Base-by-base conservation (phyloP, 2,113 vertebrate genomes). In the Dipodomys merriami region DNA sequence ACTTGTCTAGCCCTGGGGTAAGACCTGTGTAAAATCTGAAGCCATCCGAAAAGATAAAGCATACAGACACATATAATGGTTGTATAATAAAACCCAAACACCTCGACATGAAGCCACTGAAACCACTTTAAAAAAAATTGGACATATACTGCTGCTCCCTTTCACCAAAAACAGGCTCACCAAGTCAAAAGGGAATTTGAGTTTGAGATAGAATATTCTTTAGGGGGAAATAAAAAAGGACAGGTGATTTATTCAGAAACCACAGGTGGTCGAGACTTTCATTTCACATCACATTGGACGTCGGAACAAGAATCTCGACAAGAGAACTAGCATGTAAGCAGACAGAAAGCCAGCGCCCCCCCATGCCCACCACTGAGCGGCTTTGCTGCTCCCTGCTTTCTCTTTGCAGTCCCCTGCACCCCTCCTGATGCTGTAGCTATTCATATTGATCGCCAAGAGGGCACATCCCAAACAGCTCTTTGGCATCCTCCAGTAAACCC, bases 271-370 rank as follows among this genome's bases (percentile, higher is more conserved):
- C 46, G 74, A 53, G 73, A 87, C 1, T 65, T 69, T 1, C 1
- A 78, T 84, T 88, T 93, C 82, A 77, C 39, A 92, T 94, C 83
- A 71, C 57, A 49, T 69, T 69, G 96, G 93, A 88, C 39, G 91
- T 89, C 64, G 89, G 29, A 95, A 23, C 35, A 35, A 86, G 77
- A 94, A 68, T 88, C 78, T 65, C 67, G 23, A 73, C 49, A 29
- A 53, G 33, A 78, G 90, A 93, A 88, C 64, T 39, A 30, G 64
- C 62, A 29, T 1, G 25, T 67, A 22, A 0, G 65, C 74, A 78
- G 84, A 82, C 30, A 90, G 91, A 86, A 39, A 96, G 94, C 1
- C 2, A 78, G 19, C 0, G 0, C 46, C 87, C 12, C 65, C 65
- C 74, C 77, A 77, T 49, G 81, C 83, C 60, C 13, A 80, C 72